Conservation (phyloP, 2,113 vertebrate species). For the Sus scrofa region T2T-Sscrofa CM000829.6:71864501-71865000, state of each 20-base stretch:
- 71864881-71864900: accelerated
- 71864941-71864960: background rate
- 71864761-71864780: background rate
- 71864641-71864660: background rate
- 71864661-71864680: slow-evolving; percentile 4
- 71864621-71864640: background rate
- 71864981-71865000: background rate
- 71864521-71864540: too few relatives aligned
- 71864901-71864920: background rate
- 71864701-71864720: background rate
- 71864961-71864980: background rate
- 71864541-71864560: too few relatives aligned
- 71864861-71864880: accelerated
- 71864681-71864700: background rate
- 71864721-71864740: background rate
- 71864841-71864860: background rate
- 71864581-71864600: too few relatives aligned
- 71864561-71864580: too few relatives aligned
- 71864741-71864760: background rate
- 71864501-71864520: too few relatives aligned
- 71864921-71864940: accelerated
- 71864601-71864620: too few relatives aligned
- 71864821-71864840: background rate
- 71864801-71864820: background rate
- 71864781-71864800: background rate